A percentile compares a stretch with the other conserved stretches of the same genome.
Conservation (phyloP, 2,888 invertebrate genomes). For the Conchocele bisecta region DNA sequence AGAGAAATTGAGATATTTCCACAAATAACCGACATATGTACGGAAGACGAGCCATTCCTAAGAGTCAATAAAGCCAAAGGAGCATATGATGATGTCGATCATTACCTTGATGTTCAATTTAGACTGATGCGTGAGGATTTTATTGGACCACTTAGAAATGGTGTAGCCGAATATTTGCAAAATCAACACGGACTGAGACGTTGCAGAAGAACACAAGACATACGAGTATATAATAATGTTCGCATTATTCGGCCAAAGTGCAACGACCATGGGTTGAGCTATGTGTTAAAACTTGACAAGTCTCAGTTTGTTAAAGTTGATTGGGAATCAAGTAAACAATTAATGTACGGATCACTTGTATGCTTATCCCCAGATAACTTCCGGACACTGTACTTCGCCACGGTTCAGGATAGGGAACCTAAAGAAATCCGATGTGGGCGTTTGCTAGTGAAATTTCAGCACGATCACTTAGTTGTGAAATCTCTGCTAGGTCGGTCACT, state of each 20-base stretch:
- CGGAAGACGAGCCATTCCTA: conserved; percentile 82
- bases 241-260: conserved; percentile 67
- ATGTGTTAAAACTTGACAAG: conserved; percentile 67
- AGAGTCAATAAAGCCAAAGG: conserved; percentile 86
- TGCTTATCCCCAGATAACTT: conserved; percentile 89
- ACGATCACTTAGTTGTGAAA: no score
- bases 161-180: conserved; percentile 85
- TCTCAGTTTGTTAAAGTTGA: conserved; percentile 46
- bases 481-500: conserved; percentile 67
- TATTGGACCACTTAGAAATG: conserved; percentile 88
- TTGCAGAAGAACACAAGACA: conserved; percentile 54
- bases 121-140: conserved; percentile 92
- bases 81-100: conserved; percentile 86
- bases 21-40: conserved; percentile 76
- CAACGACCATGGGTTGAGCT: conserved; percentile 64
- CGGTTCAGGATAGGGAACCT: conserved; percentile 82
- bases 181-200: no score
- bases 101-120: conserved; percentile 91
- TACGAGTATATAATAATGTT: conserved; percentile 74
- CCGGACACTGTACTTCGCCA: conserved; percentile 87
- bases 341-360: conserved; percentile 89
- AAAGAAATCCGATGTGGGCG: no score
- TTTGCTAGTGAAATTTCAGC: conserved; percentile 65
- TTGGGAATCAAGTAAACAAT: conserved; percentile 85
- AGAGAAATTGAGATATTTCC: conserved; percentile 72